Evolutionary conservation across 1,140 invertebrate genomes (phyloP).

Genomic region (Melipona quadrifasciata): DNA sequence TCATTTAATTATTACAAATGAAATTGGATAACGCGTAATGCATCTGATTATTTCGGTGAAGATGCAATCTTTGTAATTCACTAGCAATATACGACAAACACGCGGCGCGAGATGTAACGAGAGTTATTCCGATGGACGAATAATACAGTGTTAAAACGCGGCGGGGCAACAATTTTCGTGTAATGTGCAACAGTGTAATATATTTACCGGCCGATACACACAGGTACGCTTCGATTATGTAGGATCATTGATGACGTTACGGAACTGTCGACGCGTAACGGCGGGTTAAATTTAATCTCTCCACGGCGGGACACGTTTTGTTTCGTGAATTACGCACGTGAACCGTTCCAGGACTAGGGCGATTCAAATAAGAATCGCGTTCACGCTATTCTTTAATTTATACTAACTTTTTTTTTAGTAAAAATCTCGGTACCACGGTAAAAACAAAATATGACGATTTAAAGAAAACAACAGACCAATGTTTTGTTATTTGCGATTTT

Average conservation of each 20-base stretch:
- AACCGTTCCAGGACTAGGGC: background rate
- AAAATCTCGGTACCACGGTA: too few relatives aligned
- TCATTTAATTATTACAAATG: background rate
- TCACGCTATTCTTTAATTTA: background rate
- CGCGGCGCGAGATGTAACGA: background rate
- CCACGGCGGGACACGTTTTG: background rate
- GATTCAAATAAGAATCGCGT: background rate
- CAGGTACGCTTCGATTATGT: background rate
- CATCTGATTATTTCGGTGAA: background rate
- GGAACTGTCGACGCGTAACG: slow-evolving; percentile 13
- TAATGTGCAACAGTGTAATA: background rate
- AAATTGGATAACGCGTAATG: background rate
- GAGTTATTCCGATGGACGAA: background rate
- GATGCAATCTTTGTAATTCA: slow-evolving; percentile 3
- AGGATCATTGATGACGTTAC: slow-evolving; percentile 19
- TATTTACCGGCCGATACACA: background rate
- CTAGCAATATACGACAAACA: background rate
- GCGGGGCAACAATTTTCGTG: slow-evolving; percentile 1
- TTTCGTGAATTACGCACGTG: background rate
- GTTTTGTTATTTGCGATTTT: too few relatives aligned
- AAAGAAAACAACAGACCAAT: too few relatives aligned
- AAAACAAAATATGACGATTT: too few relatives aligned
- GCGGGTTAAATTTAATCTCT: slow-evolving; percentile 26
- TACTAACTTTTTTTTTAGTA: background rate
- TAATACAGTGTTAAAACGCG: background rate